A percentile compares a stretch with the other conserved stretches of the same genome.
Conservation (phyloP, 2,113 vertebrate genomes). For the Passer domesticus region DNA sequence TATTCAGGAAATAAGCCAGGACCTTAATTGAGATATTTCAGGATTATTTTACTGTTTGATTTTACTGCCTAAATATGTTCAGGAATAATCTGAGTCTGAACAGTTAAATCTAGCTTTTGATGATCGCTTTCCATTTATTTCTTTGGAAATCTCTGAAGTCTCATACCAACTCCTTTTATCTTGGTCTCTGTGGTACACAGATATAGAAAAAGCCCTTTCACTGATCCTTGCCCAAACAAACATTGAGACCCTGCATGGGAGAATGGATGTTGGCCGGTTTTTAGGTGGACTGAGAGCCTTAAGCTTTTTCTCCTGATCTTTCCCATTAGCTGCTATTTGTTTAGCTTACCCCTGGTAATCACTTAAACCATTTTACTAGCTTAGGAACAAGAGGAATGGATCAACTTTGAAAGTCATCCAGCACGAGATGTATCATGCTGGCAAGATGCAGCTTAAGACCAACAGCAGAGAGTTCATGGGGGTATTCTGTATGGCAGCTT, state of each 20-base stretch:
- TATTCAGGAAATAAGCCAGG: neutral
- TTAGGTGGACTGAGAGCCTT: neutral
- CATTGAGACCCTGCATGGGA: neutral
- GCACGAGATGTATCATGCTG: neutral
- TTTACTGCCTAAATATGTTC: neutral
- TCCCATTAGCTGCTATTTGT: conserved; percentile 50
- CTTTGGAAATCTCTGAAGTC: neutral
- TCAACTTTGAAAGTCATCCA: conserved; percentile 46
- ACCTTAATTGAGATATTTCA: conserved; percentile 12
- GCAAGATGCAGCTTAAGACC: neutral
- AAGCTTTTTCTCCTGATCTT: conserved; percentile 37
- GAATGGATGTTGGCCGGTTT: neutral
- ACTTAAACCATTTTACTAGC: conserved; percentile 7
- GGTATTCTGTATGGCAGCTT: neutral
- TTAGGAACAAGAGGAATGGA: neutral
- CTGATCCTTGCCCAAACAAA: conserved; percentile 40
- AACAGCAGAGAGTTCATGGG: neutral
- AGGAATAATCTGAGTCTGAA: neutral
- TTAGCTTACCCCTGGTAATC: conserved; percentile 40
- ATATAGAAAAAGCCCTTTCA: neutral
- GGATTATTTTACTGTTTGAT: neutral
- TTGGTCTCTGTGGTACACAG: conserved; percentile 9
- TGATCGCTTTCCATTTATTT: conserved; percentile 20
- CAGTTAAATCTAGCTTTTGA: conserved; percentile 27
- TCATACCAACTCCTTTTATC: neutral